These are phyloP conservation scores for Condylura cristata DNA, from an alignment of 2,113 vertebrate species.

Conservation along the genomic window DNA sequence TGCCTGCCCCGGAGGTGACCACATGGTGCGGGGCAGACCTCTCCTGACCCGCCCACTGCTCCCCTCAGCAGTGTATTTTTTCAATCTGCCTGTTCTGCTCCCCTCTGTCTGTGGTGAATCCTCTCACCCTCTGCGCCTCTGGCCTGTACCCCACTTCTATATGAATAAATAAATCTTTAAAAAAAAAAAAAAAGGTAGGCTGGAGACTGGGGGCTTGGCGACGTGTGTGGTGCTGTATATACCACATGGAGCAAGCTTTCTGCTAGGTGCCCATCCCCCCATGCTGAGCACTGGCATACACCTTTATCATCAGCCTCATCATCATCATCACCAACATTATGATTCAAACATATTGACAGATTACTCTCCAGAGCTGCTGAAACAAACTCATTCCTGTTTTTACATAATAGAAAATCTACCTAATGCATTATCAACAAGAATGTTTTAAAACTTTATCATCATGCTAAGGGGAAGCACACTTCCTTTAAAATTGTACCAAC, in stretches of 20 bases:
- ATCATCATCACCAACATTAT: background rate
- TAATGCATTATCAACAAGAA: background rate
- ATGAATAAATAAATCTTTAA: too few relatives aligned
- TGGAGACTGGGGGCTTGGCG: background rate
- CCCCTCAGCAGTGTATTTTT: too few relatives aligned
- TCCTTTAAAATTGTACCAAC: background rate
- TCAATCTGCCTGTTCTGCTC: too few relatives aligned
- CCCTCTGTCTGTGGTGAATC: too few relatives aligned
- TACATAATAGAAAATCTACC: background rate
- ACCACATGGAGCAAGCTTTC: background rate
- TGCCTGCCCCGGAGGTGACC: too few relatives aligned
- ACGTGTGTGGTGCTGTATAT: rapidly evolving
- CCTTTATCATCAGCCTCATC: background rate
- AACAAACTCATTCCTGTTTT: background rate
- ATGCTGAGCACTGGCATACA: background rate
- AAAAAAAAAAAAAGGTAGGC: background rate
- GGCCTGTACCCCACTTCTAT: too few relatives aligned
- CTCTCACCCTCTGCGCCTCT: too few relatives aligned
- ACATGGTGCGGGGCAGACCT: too few relatives aligned
- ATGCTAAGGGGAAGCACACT: background rate
- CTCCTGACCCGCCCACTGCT: too few relatives aligned
- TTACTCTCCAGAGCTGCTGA: background rate
- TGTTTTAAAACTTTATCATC: conserved; percentile 12
- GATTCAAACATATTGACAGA: background rate
- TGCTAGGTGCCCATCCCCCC: background rate